A percentile compares a stretch with the other conserved stretches of the same genome.
phyloP scores from a whole-genome alignment of 2,888 invertebrate genomes.

The Chirona hameri region DNA sequence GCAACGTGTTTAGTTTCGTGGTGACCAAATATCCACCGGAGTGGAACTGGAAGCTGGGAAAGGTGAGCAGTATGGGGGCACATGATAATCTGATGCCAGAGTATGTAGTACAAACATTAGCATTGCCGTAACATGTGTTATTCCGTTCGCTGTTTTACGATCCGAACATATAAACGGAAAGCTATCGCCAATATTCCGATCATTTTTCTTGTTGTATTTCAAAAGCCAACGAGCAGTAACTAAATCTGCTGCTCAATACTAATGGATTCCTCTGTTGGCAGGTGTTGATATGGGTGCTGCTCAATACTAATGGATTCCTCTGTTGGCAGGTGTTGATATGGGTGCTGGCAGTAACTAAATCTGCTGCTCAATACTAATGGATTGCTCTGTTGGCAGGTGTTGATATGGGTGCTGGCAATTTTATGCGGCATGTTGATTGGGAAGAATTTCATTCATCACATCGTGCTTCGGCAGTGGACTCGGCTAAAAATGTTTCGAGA shows the following conservation, averaged over 20 bases:
- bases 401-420: constrained; percentile 51
- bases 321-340: constrained; percentile 48
- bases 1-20: constrained; percentile 53
- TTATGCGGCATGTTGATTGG: constrained; percentile 50
- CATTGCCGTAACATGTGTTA: too few species aligned
- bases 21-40: constrained; percentile 51
- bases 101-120: too few species aligned
- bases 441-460: constrained; percentile 50
- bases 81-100: too few species aligned
- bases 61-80: constrained; percentile 40
- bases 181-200: too few species aligned
- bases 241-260: too few species aligned
- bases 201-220: too few species aligned
- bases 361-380: too few species aligned
- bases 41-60: constrained; percentile 47
- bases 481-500: constrained; percentile 53
- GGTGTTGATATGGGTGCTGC: constrained; percentile 50
- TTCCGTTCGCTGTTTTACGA: too few species aligned
- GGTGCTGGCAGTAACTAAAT: constrained; percentile 48
- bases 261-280: constrained; percentile 36
- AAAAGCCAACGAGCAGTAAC: too few species aligned
- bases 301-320: too few species aligned
- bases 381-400: constrained; percentile 43
- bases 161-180: too few species aligned
- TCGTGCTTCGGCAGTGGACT: constrained; percentile 48